These are phyloP conservation scores for Jaculus jaculus DNA, from an alignment of 2,113 vertebrate genomes.

Conservation along the genomic window DNA sequence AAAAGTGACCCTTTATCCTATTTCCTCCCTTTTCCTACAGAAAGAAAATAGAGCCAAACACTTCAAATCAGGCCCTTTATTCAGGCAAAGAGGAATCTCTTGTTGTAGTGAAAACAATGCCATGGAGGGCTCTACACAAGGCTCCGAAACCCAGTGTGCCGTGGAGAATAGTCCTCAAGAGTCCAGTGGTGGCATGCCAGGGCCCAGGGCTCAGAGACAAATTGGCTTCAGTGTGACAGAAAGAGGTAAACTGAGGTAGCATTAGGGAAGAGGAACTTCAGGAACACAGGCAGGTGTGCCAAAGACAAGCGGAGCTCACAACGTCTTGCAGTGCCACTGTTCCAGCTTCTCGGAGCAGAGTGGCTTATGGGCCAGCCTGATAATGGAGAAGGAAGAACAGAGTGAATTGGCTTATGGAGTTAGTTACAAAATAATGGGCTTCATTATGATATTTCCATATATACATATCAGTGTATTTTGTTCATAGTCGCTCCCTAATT, in stretches of 20 bases:
- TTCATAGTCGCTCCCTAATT: too few species aligned
- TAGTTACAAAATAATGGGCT: too few species aligned
- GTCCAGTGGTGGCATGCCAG: not conserved
- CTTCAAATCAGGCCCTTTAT: constrained; percentile 70
- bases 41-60: constrained; percentile 14
- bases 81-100: constrained; percentile 33
- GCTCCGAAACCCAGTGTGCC: constrained; percentile 2
- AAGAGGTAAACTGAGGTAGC: constrained; percentile 35
- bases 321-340: constrained; percentile 67
- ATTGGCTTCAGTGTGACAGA: not conserved
- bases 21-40: not conserved
- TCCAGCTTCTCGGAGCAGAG: constrained; percentile 74
- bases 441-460: not conserved
- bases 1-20: not conserved
- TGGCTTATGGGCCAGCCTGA: constrained; percentile 70
- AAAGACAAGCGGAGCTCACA: not conserved
- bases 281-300: not conserved
- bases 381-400: not conserved
- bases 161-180: not conserved
- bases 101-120: not conserved
- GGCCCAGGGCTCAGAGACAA: constrained; percentile 21
- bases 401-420: not conserved
- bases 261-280: not conserved
- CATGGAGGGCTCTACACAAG: not conserved
- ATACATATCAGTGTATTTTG: too few species aligned